These are phyloP conservation scores for Oncorhynchus tshawytscha DNA, from an alignment of 2,113 vertebrate species.

Conservation along the genomic window DNA sequence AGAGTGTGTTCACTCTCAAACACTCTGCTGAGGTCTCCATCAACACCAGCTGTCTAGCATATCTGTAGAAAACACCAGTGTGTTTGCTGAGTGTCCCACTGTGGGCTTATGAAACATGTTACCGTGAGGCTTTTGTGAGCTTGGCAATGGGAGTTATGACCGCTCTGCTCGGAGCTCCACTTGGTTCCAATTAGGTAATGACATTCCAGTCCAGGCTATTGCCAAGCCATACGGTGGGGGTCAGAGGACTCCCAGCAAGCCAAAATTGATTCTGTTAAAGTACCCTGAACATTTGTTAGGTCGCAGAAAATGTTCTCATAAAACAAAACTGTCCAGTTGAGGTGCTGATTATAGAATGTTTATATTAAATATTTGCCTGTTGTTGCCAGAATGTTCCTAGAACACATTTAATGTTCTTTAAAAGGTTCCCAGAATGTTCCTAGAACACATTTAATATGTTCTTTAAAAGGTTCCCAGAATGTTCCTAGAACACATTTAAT, in stretches of 20 bases:
- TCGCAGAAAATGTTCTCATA: no score
- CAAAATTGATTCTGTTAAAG: no score
- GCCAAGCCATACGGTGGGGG: conserved; percentile 4
- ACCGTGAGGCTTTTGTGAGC: neutral
- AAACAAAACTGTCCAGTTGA: no score
- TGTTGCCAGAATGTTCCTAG: no score
- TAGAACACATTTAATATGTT: no score
- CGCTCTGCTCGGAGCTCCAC: conserved; percentile 10
- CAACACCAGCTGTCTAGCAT: neutral
- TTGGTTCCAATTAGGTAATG: conserved; percentile 36
- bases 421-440: no score
- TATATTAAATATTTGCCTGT: no score
- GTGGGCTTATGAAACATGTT: neutral
- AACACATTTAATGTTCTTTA: no score
- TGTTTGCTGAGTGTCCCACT: neutral
- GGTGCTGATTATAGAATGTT: no score
- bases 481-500: no score
- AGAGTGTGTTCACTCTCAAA: neutral
- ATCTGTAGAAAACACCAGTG: neutral
- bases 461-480: no score
- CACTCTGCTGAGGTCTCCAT: neutral
- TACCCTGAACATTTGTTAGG: no score
- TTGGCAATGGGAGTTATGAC: neutral
- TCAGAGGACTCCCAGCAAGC: neutral
- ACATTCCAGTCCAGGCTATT: conserved; percentile 1